Conservation (phyloP, 2,113 vertebrate species). For the Equus przewalskii region DNA sequence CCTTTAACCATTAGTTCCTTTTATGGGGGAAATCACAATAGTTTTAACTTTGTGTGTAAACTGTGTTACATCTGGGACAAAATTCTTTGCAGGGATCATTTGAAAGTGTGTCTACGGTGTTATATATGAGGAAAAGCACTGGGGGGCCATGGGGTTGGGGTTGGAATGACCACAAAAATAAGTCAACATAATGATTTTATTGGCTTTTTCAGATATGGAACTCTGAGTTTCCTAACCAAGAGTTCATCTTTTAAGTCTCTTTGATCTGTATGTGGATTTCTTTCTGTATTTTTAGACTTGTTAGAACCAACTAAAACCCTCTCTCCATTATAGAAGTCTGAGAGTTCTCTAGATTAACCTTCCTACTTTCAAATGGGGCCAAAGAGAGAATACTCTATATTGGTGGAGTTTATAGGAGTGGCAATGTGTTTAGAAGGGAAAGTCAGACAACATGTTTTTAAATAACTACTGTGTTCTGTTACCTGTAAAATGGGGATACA, state of each 20-base stretch:
- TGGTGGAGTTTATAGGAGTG: background rate
- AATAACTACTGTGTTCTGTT: slow-evolving; percentile 37
- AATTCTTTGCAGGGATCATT: slow-evolving; percentile 19
- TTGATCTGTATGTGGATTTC: background rate
- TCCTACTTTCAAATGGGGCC: background rate
- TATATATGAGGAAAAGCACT: background rate
- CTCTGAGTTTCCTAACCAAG: background rate
- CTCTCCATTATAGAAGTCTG: background rate
- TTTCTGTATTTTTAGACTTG: slow-evolving; percentile 36
- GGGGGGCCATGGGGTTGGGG: no score
- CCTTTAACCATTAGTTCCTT: background rate
- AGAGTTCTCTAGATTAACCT: slow-evolving; percentile 52
- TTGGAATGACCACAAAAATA: slow-evolving; percentile 11
- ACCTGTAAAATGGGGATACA: slow-evolving; percentile 17
- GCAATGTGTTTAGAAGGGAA: background rate
- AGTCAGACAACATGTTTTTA: background rate
- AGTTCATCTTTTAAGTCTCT: background rate
- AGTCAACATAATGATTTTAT: background rate
- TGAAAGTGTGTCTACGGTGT: background rate
- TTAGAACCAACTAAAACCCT: background rate
- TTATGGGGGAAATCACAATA: background rate
- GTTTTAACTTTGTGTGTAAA: slow-evolving; percentile 15
- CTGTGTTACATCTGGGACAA: background rate
- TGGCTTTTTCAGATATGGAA: background rate
- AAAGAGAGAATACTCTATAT: background rate